Evolutionary conservation across 2,888 invertebrate genomes (phyloP), one percentile per base, ranked within the genome.

Genomic region (Ochropleura plecta): DNA sequence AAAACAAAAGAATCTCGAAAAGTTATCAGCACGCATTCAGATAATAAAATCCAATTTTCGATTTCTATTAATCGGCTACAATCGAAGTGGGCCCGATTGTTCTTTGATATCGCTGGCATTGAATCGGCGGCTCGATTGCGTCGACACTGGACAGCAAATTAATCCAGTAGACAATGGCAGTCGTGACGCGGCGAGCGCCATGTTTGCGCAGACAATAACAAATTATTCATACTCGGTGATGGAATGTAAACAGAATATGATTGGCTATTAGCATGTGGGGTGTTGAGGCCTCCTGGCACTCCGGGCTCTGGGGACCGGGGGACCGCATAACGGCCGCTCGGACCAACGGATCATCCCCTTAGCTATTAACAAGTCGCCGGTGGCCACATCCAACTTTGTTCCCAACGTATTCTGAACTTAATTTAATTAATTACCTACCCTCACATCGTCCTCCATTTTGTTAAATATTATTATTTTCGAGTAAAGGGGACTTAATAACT

Each of bases 201-300:
- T 95, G 94, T 96, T 95, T 95, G 94, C 92, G 86, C 91, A 94
- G 95, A 96, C 95, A 95, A 96, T 95, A 96, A 95, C 96, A 95
- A 96, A 96, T 96, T 96, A 96, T 96, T 96, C 96, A 96, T 96
- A 94, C 94, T 93, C 94, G 89, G 90, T 94, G 96, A 96, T 96
- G 96, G 95, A 96, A 96, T 96, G 96, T 96, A 96, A 96, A 96
- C 96, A 96, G 95, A 96, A 95, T 95, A 95, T 96, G 96, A 96
- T 96, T 96, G 96, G 96, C 93, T 96, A 95, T 96, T 95, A 96
- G 92, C 95, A 95, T 95, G 94, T 91, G 89, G 94, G 94, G 93
- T 91, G 93, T 92, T 87, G 89, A 88, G 88, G 90, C 89, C 86
- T 83, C 84, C 87, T 78, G 85, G 84, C 86, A 86, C 76, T 68